Evolutionary conservation across 2,797 vertebrate genomes (phyloP), one percentile per base, ranked within the genome.

Genomic region (Arrhamphus sclerolepis): DNA sequence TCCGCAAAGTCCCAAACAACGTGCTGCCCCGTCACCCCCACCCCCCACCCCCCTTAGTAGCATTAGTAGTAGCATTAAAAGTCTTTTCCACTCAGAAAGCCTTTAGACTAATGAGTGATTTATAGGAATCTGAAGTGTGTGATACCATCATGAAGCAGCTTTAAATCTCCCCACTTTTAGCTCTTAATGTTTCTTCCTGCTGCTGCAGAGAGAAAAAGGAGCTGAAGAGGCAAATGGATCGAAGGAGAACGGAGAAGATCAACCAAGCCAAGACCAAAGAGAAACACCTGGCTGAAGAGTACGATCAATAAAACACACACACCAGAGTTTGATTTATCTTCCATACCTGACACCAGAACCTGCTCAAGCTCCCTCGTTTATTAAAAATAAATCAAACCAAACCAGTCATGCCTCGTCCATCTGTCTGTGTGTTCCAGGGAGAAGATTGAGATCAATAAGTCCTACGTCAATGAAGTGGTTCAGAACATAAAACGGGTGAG

Each of bases 401-500:
- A n/a, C n/a, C n/a, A n/a, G n/a, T n/a, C n/a, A n/a, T n/a, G n/a
- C n/a, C 40, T 46, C 41, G 16, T 16, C 38, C 14, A 0, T 76
- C 43, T 73, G 60, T 64, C 42, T 80, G 19, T 77, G 16, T 87
- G 46, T 72, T 66, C 41, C 82, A 99, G 97, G 85, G 97, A 98
- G 91, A 99, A 99, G 89, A 96, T 95, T 0, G 97, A 99, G 87
- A 99, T 99, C 93, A 99, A 98, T 80, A 95, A 96, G 19, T 96
- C 96, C 0, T 98, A 97, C 55, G 97, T 99, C 83, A 97, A 97
- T 80, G 97, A 99, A 87, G 97, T 99, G 41, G 97, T 99, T 44
- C 97, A 98, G 78, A 96, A 96, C 87, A 98, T 99, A 81, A 98
- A 98, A 81, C 92, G 96, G 94, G 97, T 99, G 92, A 63, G 93